phyloP scores from a whole-genome alignment of 2,888 invertebrate genomes.

The Sphinx pinastri region DNA sequence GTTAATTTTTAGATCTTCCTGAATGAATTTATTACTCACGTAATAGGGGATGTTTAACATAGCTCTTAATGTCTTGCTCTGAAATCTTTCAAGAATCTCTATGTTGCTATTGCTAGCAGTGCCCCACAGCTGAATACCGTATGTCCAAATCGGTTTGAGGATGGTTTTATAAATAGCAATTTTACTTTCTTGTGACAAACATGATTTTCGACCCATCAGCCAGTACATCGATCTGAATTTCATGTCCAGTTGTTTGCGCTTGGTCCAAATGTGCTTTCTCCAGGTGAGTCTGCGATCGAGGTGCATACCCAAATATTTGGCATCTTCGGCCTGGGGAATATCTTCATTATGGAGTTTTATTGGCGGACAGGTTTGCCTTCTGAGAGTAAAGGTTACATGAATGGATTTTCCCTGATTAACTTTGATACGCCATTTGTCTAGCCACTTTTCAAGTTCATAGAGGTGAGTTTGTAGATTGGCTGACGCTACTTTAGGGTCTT shows the following conservation, averaged over 20 bases:
- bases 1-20: too few relatives aligned
- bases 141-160: constrained; percentile 35
- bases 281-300: too few relatives aligned
- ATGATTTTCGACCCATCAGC: constrained; percentile 31
- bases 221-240: constrained; percentile 27
- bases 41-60: constrained; percentile 25
- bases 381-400: too few relatives aligned
- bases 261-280: constrained; percentile 10
- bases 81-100: constrained; percentile 32
- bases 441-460: constrained; percentile 11
- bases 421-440: constrained; percentile 23
- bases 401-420: constrained; percentile 18
- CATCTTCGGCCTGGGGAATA: too few relatives aligned
- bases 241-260: constrained; percentile 30
- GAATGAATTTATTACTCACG: constrained; percentile 19
- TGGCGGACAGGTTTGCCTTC: too few relatives aligned
- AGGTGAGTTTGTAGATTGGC: constrained; percentile 7
- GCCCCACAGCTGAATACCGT: constrained; percentile 35
- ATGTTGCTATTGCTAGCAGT: constrained; percentile 32
- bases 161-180: constrained; percentile 31
- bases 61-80: constrained; percentile 25
- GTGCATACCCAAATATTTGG: too few relatives aligned
- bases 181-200: neutral
- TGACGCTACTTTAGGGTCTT: neutral
- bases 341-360: too few relatives aligned